Evolutionary conservation across 1,140 invertebrate species (phyloP).

Genomic region (Mya arenaria): DNA sequence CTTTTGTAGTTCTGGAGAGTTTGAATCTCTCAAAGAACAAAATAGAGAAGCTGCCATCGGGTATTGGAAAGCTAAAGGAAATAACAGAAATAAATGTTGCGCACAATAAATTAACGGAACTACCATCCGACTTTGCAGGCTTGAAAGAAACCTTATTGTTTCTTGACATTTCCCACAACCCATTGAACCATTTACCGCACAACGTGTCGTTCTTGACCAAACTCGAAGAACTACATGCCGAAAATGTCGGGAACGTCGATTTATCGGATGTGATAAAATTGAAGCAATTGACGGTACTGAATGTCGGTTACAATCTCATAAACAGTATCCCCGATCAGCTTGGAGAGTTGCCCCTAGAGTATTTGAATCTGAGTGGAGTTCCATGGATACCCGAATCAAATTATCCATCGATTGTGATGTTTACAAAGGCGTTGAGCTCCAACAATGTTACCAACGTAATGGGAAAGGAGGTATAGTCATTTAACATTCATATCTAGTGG

Average conservation of each 20-base stretch:
- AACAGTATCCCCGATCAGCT: slow-evolving; percentile 45
- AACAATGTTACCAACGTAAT: slow-evolving; percentile 55
- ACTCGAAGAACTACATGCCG: slow-evolving; percentile 63
- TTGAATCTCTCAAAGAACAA: slow-evolving; percentile 59
- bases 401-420: slow-evolving; percentile 49
- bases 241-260: slow-evolving; percentile 66
- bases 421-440: slow-evolving; percentile 46
- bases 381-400: slow-evolving; percentile 55
- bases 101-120: slow-evolving; percentile 47
- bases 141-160: slow-evolving; percentile 42
- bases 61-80: slow-evolving; percentile 12
- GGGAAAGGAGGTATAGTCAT: slow-evolving; percentile 55
- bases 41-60: slow-evolving; percentile 37
- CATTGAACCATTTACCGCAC: slow-evolving; percentile 63
- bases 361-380: slow-evolving; percentile 65
- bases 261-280: slow-evolving; percentile 57
- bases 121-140: slow-evolving; percentile 51
- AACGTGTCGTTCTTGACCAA: slow-evolving; percentile 49
- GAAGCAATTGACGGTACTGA: slow-evolving; percentile 19
- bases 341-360: slow-evolving; percentile 56
- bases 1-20: slow-evolving; percentile 51
- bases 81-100: slow-evolving; percentile 55
- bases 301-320: slow-evolving; percentile 27
- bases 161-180: slow-evolving; percentile 68
- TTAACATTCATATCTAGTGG: too few relatives aligned